Conservation (phyloP, 2,888 invertebrate species). For the Baccha elongata region DNA sequence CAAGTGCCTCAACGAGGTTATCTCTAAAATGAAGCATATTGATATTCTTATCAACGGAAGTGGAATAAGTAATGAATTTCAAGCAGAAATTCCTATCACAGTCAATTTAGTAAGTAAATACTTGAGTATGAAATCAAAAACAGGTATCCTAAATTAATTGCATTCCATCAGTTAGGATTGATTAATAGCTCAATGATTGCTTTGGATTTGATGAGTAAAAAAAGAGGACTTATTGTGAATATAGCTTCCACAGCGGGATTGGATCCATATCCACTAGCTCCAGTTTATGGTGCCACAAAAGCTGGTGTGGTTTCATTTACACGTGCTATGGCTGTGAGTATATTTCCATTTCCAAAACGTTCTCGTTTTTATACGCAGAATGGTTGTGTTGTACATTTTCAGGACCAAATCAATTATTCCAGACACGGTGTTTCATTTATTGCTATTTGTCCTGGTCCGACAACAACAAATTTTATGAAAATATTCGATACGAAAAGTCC, state of each 20-base stretch:
- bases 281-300: constrained; percentile 81
- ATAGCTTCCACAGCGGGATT: constrained; percentile 80
- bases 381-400: neutral
- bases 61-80: constrained; percentile 79
- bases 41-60: constrained; percentile 74
- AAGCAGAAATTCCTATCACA: constrained; percentile 78
- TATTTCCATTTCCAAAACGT: neutral
- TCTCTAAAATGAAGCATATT: constrained; percentile 69
- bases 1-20: constrained; percentile 76
- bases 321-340: constrained; percentile 78
- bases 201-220: constrained; percentile 77
- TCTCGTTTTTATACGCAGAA: neutral
- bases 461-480: constrained; percentile 69
- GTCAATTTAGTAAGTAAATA: constrained; percentile 78
- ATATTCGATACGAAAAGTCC: constrained; percentile 9
- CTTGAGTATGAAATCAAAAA: no score
- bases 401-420: constrained; percentile 74
- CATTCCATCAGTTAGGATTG: no score
- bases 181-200: no score
- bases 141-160: no score
- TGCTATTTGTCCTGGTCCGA: constrained; percentile 76
- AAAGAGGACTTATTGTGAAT: constrained; percentile 81
- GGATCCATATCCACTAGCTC: constrained; percentile 74
- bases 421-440: constrained; percentile 77
- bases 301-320: constrained; percentile 81